Evolutionary conservation across 1,140 invertebrate genomes (phyloP).

Genomic region (Sitobion miscanthi): DNA sequence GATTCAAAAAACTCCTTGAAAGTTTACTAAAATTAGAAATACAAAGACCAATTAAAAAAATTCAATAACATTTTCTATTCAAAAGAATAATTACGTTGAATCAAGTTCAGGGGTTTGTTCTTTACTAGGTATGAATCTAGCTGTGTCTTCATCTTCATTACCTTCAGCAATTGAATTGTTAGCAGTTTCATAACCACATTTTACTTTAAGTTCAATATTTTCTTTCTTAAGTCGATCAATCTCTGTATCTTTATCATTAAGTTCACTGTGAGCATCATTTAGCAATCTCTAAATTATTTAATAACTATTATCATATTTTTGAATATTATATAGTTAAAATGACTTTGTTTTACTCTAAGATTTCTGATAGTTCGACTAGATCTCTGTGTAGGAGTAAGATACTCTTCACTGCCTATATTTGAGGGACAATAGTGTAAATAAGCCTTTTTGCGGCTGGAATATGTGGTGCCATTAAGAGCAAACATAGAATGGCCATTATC

Average conservation of each 20-base stretch:
- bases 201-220: conserved; percentile 80
- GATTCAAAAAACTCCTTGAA: conserved; percentile 56
- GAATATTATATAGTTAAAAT: conserved; percentile 36
- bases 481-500: conserved; percentile 75
- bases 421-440: conserved; percentile 84
- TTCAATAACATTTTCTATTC: neutral
- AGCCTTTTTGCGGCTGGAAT: conserved; percentile 72
- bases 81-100: conserved; percentile 34
- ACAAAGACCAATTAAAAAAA: neutral
- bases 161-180: conserved; percentile 51
- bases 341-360: conserved; percentile 64
- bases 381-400: conserved; percentile 84
- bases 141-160: conserved; percentile 47
- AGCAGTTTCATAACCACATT: conserved; percentile 64
- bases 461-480: conserved; percentile 80
- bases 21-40: conserved; percentile 42
- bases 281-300: conserved; percentile 70
- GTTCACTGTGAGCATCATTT: conserved; percentile 74
- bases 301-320: conserved; percentile 39
- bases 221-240: conserved; percentile 82
- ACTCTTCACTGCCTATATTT: conserved; percentile 77
- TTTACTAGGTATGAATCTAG: conserved; percentile 1
- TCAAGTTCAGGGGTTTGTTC: conserved; percentile 17
- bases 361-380: conserved; percentile 79
- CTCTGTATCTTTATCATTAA: conserved; percentile 80